Percentiles rank a stretch among this genome's conserved stretches.
Evolutionary conservation across 2,113 vertebrate genomes (phyloP).

Genomic region (Tyrannus savana): DNA sequence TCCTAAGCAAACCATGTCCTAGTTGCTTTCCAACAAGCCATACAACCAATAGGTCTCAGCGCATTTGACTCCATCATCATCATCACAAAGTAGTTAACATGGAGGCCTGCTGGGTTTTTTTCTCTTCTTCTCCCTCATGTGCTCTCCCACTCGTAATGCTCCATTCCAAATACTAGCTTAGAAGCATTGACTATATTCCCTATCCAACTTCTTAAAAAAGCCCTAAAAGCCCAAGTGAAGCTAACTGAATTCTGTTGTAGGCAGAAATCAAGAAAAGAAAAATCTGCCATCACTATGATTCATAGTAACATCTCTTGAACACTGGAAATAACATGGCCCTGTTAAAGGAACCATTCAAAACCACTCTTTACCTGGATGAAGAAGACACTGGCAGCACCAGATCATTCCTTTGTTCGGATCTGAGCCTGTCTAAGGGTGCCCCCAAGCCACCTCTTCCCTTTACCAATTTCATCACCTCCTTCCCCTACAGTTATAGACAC

Average conservation of each 20-base stretch:
- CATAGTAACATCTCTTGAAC: neutral
- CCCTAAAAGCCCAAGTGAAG: neutral
- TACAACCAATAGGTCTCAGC: neutral
- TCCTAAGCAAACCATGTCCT: neutral
- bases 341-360: neutral
- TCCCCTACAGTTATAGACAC: neutral
- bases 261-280: neutral
- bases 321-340: neutral
- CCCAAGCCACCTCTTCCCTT: neutral
- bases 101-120: fast-evolving
- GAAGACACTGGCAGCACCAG: neutral
- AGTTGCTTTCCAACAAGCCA: neutral
- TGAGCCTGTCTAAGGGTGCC: neutral
- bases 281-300: neutral
- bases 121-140: neutral
- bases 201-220: neutral
- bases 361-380: neutral
- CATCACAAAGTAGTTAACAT: neutral
- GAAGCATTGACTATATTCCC: neutral
- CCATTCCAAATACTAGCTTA: neutral
- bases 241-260: neutral
- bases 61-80: neutral
- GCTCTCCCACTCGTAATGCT: neutral
- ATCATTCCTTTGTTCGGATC: neutral
- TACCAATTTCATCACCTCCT: neutral